Base-by-base conservation (phyloP, 1,140 invertebrate species). In the Megalonaias nervosa region DNA sequence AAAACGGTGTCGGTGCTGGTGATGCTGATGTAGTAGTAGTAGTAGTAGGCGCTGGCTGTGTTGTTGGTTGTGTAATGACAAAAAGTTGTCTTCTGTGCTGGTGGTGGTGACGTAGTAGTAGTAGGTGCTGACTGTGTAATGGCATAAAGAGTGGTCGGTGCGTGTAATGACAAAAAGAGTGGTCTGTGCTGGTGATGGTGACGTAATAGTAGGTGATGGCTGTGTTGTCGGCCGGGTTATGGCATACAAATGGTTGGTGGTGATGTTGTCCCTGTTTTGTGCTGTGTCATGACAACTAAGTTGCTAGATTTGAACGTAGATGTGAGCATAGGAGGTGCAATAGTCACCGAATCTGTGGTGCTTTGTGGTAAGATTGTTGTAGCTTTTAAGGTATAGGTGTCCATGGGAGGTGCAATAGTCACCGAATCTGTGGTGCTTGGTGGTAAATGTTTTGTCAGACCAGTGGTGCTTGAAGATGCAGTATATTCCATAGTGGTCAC, bases 21-120 rank as follows among this genome's bases (percentile, higher is more conserved):
- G 66, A 66, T 60, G n/a, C 48, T 26, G 72, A 26, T 64, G 11
- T 58, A 14, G 64, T 15, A 55, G 72, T 66, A 58, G n/a, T 57
- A 5, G 48, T 31, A 38, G 72, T 58, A 11, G 71, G 23, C 15
- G 0, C n/a, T 74, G 23, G 26, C n/a, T 59, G 26, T 70, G 56
- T 55, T 19, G 62, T 64, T 58, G 74, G 60, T 15, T 64, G 14
- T 31, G 26, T 31, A 61, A 61, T 19, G 17, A 19, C 17, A 17
- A 61, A 17, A 4, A 61, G 17, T 61, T 2, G 21, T 21, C 17
- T 2, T 21, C 17, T 2, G 2, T 31, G 26, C 26, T 31, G 26
- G 26, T 0, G 2, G 4, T 31, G 26, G 26, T 31, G 26, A 31
- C 26, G 26, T 31, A 13, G 19, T 59, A 13, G 19, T 59, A 2